Evolutionary conservation across 1,140 invertebrate species (phyloP), one percentile per base, ranked within the genome.

Genomic region (Eriosoma lanigerum): DNA sequence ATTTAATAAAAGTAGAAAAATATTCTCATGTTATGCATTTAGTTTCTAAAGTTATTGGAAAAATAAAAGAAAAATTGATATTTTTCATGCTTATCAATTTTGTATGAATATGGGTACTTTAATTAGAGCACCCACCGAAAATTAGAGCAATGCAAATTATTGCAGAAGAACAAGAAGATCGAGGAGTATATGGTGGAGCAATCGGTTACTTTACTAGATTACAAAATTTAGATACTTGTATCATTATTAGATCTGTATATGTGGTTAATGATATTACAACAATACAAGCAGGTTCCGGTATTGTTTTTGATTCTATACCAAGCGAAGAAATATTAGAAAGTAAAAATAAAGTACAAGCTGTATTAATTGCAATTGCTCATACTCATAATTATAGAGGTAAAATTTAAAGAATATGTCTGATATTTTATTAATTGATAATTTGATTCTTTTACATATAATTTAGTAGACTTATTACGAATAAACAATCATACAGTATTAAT

Each of bases 31-130:
- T 58, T 5, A 58, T 58, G 56, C 56, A 58, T 58, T 58, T 58
- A 58, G 56, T 58, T n/a, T 58, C 56, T 58, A 19, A 24, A 24
- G 56, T 58, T 4, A 10, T 4, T 2, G 56, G 56, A n/a, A 19
- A 4, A 3, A 3, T 58, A 24, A 19, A 19, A 24, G 19, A 3
- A 10, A 58, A 4, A 3, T 58, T 4, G 56, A 58, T 58, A 24
- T 58, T 19, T 24, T 58, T 19, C 56, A 58, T 58, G 56, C 56
- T 3, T 58, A 58, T 24, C 56, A 24, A 58, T 19, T 2, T 58
- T 58, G 56, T 58, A 58, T 58, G 56, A 58, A 58, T 58, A 24
- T 58, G 56, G 56, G 56, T 3, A 58, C 56, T 24, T 58, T 58
- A 58, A 58, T 5, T 3, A 10, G 56, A 3, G 56, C 56, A 24